These are phyloP conservation scores for Plumapathes pennacea DNA, from an alignment of 92 coral and sea anemone genomes.

Conservation along the genomic window DNA sequence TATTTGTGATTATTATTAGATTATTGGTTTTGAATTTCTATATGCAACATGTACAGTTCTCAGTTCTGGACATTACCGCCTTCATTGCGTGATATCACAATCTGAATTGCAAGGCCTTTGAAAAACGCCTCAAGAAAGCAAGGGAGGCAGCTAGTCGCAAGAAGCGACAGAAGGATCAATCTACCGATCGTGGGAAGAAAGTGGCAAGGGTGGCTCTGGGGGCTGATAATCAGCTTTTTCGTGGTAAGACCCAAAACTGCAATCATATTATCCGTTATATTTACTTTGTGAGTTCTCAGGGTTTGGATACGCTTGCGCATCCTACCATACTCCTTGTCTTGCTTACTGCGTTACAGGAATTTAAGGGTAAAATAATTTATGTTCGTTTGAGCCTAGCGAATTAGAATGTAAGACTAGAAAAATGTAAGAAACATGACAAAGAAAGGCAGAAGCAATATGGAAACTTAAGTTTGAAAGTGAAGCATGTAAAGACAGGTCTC, in stretches of 20 bases:
- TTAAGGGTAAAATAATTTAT: too few relatives aligned
- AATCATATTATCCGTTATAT: not conserved
- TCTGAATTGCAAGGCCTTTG: not conserved
- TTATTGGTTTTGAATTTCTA: too few relatives aligned
- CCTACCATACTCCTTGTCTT: not conserved
- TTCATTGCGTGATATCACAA: conserved; percentile 12
- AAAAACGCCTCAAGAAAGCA: conserved; percentile 1
- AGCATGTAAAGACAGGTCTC: too few relatives aligned
- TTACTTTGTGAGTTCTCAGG: not conserved
- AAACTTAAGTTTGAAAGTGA: too few relatives aligned
- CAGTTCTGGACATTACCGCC: too few relatives aligned
- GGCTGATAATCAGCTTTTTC: conserved; percentile 15
- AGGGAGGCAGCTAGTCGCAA: conserved; percentile 8
- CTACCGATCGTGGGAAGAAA: not conserved
- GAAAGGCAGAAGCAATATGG: too few relatives aligned
- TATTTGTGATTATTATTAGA: too few relatives aligned
- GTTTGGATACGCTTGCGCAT: conserved; percentile 18
- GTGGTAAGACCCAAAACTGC: conserved; percentile 2
- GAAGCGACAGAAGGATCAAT: conserved; percentile 3
- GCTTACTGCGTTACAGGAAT: too few relatives aligned
- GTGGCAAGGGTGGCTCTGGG: not conserved
- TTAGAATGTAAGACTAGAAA: too few relatives aligned
- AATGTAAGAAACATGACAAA: too few relatives aligned
- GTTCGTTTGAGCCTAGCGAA: too few relatives aligned
- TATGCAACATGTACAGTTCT: too few relatives aligned